phyloP scores from a whole-genome alignment of 2,888 invertebrate species.

The Sturmia bella region DNA sequence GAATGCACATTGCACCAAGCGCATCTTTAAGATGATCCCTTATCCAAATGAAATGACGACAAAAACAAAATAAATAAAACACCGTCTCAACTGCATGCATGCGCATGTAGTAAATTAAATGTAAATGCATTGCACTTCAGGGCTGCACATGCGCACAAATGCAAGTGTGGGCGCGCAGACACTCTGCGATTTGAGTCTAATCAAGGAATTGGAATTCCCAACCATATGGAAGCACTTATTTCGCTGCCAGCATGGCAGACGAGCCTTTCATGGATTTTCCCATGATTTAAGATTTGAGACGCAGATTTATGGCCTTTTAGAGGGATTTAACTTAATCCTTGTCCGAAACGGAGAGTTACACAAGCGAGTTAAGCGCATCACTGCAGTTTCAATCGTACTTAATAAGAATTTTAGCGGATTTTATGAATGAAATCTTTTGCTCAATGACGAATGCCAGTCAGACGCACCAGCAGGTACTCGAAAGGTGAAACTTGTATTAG shows the following conservation, averaged over 20 bases:
- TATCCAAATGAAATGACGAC: constrained; percentile 19
- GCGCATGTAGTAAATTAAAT: neutral
- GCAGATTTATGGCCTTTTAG: constrained; percentile 18
- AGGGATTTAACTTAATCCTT: constrained; percentile 11
- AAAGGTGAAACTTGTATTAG: constrained; percentile 47
- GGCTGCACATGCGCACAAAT: too few relatives aligned
- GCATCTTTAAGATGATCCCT: constrained; percentile 42
- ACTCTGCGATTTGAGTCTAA: too few relatives aligned
- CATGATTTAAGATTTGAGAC: neutral
- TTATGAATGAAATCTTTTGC: too few relatives aligned
- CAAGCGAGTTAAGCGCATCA: too few relatives aligned
- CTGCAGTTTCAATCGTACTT: too few relatives aligned
- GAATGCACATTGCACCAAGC: neutral
- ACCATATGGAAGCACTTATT: too few relatives aligned
- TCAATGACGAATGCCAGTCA: too few relatives aligned
- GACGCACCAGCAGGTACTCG: neutral
- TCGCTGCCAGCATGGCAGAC: too few relatives aligned
- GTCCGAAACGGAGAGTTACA: neutral
- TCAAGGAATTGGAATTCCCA: too few relatives aligned
- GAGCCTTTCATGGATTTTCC: neutral
- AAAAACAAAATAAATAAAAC: constrained; percentile 15
- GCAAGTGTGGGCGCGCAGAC: too few relatives aligned
- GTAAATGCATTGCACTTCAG: too few relatives aligned
- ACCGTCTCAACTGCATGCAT: constrained; percentile 42
- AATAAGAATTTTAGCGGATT: too few relatives aligned